Conservation (phyloP, 2,888 invertebrate genomes). For the Stenoptilia bipunctidactyla region DNA sequence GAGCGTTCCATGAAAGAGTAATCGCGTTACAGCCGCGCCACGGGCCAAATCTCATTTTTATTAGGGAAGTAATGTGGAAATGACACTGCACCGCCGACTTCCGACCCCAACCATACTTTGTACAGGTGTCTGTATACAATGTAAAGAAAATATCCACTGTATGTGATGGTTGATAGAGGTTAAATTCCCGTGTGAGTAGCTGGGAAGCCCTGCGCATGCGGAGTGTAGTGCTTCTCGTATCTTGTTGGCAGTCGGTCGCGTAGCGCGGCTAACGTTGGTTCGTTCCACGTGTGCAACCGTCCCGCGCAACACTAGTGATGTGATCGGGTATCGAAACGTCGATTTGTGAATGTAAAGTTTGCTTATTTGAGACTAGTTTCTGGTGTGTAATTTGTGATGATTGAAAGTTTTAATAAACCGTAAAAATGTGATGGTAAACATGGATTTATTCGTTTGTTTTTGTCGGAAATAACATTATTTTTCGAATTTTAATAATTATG, state of each 20-base stretch:
- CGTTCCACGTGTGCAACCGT: conserved; percentile 7
- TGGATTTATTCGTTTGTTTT: no score
- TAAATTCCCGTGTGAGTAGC: not conserved
- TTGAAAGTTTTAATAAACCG: no score
- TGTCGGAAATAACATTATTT: no score
- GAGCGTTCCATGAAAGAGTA: conserved; percentile 24
- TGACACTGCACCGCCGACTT: conserved; percentile 65
- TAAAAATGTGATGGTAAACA: no score
- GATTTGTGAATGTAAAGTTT: conserved; percentile 14
- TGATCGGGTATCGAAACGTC: conserved; percentile 26
- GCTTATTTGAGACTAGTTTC: no score
- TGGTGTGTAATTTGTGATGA: no score
- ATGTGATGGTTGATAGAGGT: conserved; percentile 17
- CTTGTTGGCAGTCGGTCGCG: conserved; percentile 32
- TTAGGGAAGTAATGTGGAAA: conserved; percentile 61
- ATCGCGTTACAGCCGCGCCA: conserved; percentile 25
- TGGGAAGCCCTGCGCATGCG: conserved; percentile 26
- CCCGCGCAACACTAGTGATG: conserved; percentile 31
- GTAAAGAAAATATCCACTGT: conserved; percentile 17
- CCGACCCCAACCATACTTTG: conserved; percentile 42
- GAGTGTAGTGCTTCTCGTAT: conserved; percentile 24
- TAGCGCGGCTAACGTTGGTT: conserved; percentile 17
- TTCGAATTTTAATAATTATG: no score
- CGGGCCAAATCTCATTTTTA: conserved; percentile 59
- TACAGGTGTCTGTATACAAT: conserved; percentile 49